These are phyloP conservation scores for Liodrosophila aerea DNA, from an alignment of 2,888 invertebrate species.

Conservation along the genomic window DNA sequence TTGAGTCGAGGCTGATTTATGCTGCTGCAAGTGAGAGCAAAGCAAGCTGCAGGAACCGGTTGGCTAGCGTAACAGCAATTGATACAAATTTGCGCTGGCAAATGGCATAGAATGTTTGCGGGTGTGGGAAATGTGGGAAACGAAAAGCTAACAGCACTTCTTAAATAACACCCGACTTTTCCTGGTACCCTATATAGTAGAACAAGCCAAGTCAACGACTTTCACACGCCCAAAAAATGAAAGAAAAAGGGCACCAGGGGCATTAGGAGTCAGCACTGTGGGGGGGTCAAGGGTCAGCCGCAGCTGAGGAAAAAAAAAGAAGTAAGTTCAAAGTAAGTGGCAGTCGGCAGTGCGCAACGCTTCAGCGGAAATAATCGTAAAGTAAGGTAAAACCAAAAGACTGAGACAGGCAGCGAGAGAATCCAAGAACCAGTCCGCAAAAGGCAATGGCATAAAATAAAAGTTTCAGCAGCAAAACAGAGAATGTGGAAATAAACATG, in stretches of 20 bases:
- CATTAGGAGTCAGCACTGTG: background rate
- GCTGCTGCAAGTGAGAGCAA: conserved; percentile 16
- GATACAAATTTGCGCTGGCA: conserved; percentile 61
- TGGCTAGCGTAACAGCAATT: conserved; percentile 51
- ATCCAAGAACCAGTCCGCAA: conserved; percentile 27
- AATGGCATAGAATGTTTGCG: conserved; percentile 41
- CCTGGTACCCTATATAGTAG: conserved; percentile 5
- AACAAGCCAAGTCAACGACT: conserved; percentile 55
- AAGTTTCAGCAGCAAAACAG: conserved; percentile 37
- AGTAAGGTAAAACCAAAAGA: conserved; percentile 55
- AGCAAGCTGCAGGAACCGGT: conserved; percentile 2
- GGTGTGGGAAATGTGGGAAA: conserved; percentile 48
- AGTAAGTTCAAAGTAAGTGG: conserved; percentile 68
- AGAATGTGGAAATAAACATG: conserved; percentile 9
- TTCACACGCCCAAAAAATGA: conserved; percentile 65
- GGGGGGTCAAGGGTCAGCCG: conserved; percentile 34
- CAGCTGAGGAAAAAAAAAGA: conserved; percentile 22
- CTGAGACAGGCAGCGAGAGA: conserved; percentile 24
- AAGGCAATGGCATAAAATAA: conserved; percentile 65
- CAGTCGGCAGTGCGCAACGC: conserved; percentile 65
- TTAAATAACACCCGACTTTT: background rate
- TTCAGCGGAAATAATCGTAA: conserved; percentile 76
- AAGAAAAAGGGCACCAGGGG: conserved; percentile 1
- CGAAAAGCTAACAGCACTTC: conserved; percentile 24
- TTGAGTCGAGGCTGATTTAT: conserved; percentile 47